Evolutionary conservation across 1,140 invertebrate species (phyloP), one percentile per base, ranked within the genome.

Genomic region (Zaprionus inermis): DNA sequence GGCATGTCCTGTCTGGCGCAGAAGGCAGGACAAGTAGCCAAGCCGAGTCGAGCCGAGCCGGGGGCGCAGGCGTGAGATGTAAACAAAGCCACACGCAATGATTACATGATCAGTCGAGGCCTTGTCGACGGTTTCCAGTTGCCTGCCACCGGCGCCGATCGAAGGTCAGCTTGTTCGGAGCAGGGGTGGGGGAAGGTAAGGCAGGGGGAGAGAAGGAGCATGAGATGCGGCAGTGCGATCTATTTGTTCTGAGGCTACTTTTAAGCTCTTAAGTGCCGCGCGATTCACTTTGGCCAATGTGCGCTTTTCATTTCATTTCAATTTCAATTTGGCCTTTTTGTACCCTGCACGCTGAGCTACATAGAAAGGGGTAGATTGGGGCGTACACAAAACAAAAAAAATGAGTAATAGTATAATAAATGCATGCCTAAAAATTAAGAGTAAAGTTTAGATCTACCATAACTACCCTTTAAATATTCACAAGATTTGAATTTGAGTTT

Each of bases 261-360:
- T 79, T 79, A 88, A 72, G 83, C 83, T 86, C 83, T 83, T 86
- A 88, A 88, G 83, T 88, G 81, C 78, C 52, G 16, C 46, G 54
- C 79, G 64, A 86, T 86, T 86, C 83, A 83, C 83, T 88, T 88
- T 79, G 69, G 66, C 83, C 68, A 86, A 86, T 83, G 79, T 79
- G 76, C 83, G 79, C 74, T 88, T 84, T 88, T 84, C 79, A 80
- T 65, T 88, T 80, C 72, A 78, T 76, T 81, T 81, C 65, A 64
- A 55, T 56, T 82, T 78, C 58, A 46, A 60, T 68, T 68, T 57
- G 28, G 9, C 16, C 3, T 38, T 51, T 55, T 38, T n/a, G 14
- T 9, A 57, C 51, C 51, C 20, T 30, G 51, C 22, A 30, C 12
- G 14, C 22, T 0, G 4, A 49, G 4, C 0, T 12, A 7, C 38